Conservation (phyloP, 2,797 vertebrate species). For the Tamandua tetradactyla region DNA sequence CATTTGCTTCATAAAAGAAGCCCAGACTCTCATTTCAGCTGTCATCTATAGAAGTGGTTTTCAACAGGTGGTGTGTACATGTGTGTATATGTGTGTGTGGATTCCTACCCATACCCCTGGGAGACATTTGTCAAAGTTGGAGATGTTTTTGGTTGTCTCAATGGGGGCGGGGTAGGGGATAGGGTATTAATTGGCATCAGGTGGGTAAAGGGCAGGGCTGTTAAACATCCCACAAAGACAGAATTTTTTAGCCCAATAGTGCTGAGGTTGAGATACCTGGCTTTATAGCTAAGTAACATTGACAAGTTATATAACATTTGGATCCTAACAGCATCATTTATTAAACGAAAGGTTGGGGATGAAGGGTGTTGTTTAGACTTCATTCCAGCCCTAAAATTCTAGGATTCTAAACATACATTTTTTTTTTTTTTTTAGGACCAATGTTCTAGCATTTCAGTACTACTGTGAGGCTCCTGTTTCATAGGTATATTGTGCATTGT, state of each 20-base stretch:
- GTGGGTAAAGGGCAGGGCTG: neutral
- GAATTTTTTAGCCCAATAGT: neutral
- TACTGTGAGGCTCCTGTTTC: neutral
- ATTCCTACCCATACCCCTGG: too few species aligned
- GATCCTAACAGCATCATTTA: neutral
- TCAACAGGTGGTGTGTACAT: neutral
- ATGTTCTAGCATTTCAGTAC: neutral
- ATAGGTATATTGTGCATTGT: fast-evolving
- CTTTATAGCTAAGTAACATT: neutral
- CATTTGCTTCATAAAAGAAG: neutral
- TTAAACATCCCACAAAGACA: neutral
- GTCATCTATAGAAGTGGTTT: neutral
- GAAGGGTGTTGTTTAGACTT: constrained; percentile 18
- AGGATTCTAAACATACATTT: neutral
- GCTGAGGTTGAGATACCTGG: neutral
- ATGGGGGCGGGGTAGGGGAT: too few species aligned
- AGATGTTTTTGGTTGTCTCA: neutral
- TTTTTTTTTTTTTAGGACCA: neutral
- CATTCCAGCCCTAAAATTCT: neutral
- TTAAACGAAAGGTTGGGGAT: neutral
- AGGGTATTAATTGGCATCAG: neutral
- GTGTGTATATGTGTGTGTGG: too few species aligned
- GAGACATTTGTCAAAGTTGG: neutral
- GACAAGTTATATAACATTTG: neutral
- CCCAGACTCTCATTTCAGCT: neutral